Evolutionary conservation across 2,113 vertebrate genomes (phyloP).

Genomic region (Notothenia coriiceps): DNA sequence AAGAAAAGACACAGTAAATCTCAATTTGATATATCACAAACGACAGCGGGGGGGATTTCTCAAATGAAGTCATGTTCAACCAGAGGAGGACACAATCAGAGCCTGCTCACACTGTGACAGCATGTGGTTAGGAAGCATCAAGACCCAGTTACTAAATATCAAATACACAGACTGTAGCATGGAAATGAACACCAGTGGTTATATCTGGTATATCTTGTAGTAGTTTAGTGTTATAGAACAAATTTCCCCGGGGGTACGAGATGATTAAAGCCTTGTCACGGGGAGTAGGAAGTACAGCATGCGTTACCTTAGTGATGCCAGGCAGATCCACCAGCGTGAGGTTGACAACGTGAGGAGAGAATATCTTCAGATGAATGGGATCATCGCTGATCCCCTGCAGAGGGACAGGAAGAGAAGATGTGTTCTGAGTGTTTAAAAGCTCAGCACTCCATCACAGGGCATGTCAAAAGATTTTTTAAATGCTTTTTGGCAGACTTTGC

Average conservation of each 20-base stretch:
- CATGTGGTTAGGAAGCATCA: constrained; percentile 6
- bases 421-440: not conserved
- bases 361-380: constrained; percentile 98
- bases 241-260: not conserved
- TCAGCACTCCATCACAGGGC: not conserved
- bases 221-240: not conserved
- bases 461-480: not conserved
- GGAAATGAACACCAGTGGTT: constrained; percentile 1
- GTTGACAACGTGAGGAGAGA: constrained; percentile 96
- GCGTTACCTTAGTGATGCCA: constrained; percentile 96
- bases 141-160: not conserved
- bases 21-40: constrained; percentile 23
- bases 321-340: constrained; percentile 98
- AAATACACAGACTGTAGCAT: not conserved
- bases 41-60: constrained; percentile 10
- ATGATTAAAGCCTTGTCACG: constrained; percentile 42
- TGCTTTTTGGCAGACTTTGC: not conserved
- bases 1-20: constrained; percentile 1
- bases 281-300: not conserved
- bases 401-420: constrained; percentile 18
- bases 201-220: not conserved
- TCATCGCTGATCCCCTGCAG: constrained; percentile 96
- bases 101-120: constrained; percentile 15
- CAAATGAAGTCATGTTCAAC: constrained; percentile 33
- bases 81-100: constrained; percentile 49